A percentile compares a stretch with the other conserved stretches of the same genome.
Conservation (phyloP, 1,140 invertebrate genomes). For the Plectrocnemia conspersa region DNA sequence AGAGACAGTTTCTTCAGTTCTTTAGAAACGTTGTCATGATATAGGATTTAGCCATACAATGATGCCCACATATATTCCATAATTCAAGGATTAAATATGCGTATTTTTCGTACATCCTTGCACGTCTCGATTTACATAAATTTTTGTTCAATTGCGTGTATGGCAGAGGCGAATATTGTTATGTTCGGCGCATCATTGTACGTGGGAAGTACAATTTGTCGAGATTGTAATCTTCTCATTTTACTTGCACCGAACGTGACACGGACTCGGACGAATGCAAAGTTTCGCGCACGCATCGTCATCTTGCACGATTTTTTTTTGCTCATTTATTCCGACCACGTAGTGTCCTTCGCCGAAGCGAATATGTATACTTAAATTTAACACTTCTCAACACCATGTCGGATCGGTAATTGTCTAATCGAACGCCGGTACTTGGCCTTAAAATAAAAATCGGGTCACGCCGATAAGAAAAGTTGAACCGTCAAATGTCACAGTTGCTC, state of each 20-base stretch:
- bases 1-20: too few relatives aligned
- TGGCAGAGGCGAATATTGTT: background rate
- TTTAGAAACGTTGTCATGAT: background rate
- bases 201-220: background rate
- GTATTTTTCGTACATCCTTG: background rate
- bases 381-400: background rate
- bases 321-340: background rate
- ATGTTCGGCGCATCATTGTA: background rate
- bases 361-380: background rate
- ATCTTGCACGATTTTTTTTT: background rate
- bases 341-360: background rate
- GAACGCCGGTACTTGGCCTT: too few relatives aligned
- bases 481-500: too few relatives aligned
- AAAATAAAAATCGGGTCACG: too few relatives aligned
- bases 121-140: too few relatives aligned
- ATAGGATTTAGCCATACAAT: background rate
- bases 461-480: too few relatives aligned
- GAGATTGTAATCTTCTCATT: slow-evolving; percentile 2
- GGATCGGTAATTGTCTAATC: background rate
- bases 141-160: background rate
- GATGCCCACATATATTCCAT: background rate
- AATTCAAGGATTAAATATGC: background rate
- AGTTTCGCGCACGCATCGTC: background rate
- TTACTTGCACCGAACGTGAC: slow-evolving; percentile 3
- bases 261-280: background rate